Percentiles rank a stretch among this genome's conserved stretches.
Evolutionary conservation across 2,113 vertebrate species (phyloP).

Genomic region (Myxocyprinus asiaticus): DNA sequence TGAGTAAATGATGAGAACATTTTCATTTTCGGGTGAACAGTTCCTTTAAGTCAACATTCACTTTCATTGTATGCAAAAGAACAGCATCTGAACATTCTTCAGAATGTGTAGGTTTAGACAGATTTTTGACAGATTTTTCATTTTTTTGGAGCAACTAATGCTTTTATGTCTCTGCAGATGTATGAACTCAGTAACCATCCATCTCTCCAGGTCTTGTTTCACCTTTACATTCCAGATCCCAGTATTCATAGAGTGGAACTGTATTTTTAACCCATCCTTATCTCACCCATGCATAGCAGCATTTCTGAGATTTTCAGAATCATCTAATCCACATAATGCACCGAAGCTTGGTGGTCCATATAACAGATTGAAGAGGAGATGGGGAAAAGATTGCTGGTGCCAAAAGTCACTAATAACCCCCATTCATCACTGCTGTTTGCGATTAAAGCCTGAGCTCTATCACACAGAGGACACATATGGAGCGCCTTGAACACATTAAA

Average conservation of each 20-base stretch:
- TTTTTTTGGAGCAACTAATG: neutral
- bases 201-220: neutral
- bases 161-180: conserved; percentile 5
- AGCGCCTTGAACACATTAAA: conserved; percentile 45
- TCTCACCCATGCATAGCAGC: neutral
- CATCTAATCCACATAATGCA: neutral
- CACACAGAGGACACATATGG: conserved; percentile 29
- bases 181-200: conserved; percentile 1
- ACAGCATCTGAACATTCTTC: no score
- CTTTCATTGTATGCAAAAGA: no score
- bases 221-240: neutral
- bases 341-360: conserved; percentile 14
- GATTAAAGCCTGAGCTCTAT: conserved; percentile 25
- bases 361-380: conserved; percentile 14
- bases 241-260: neutral
- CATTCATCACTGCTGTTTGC: conserved; percentile 34
- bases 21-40: no score
- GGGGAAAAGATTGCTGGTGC: conserved; percentile 3
- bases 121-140: no score
- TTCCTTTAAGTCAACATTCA: no score
- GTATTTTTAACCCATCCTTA: neutral
- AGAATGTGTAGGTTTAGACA: no score
- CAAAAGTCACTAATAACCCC: neutral
- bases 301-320: neutral
- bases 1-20: no score